phyloP scores from a whole-genome alignment of 1,140 invertebrate genomes.

The Lethrus apterus region DNA sequence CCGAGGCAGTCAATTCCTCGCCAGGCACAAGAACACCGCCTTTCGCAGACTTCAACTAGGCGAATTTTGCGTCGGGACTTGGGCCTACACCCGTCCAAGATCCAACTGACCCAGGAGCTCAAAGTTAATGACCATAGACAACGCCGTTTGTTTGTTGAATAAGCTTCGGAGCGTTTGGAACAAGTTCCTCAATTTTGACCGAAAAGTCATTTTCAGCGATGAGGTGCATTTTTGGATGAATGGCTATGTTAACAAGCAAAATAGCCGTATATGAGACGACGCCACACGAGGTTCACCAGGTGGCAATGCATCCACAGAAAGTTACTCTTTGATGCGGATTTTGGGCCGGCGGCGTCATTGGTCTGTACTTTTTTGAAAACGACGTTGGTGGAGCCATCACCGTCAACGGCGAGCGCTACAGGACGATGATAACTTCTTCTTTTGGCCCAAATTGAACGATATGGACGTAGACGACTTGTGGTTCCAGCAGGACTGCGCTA shows the following conservation, averaged over 20 bases:
- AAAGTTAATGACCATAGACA: too few species aligned
- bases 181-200: slow-evolving; percentile 26
- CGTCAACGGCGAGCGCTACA: too few species aligned
- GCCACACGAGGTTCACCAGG: slow-evolving; percentile 4
- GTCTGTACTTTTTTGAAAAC: slow-evolving; percentile 11
- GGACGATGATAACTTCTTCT: too few species aligned
- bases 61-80: too few species aligned
- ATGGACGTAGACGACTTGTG: slow-evolving; percentile 9
- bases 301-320: slow-evolving; percentile 6
- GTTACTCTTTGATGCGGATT: slow-evolving; percentile 6
- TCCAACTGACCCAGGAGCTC: too few species aligned
- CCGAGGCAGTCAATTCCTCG: too few species aligned
- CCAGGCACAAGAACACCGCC: too few species aligned
- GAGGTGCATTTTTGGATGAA: slow-evolving; percentile 33
- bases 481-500: slow-evolving; percentile 38
- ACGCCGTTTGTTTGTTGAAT: slow-evolving; percentile 27
- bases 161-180: slow-evolving; percentile 27
- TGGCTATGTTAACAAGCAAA: slow-evolving; percentile 37
- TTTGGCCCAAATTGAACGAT: slow-evolving; percentile 11
- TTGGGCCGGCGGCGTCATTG: too few species aligned
- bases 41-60: too few species aligned
- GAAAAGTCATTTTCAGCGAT: slow-evolving; percentile 21
- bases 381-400: too few species aligned
- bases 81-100: too few species aligned
- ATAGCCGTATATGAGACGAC: slow-evolving; percentile 26